Percentiles rank a stretch among this genome's conserved stretches.
Evolutionary conservation across 1,140 invertebrate species (phyloP).

Genomic region (Drosophila oshimai): DNA sequence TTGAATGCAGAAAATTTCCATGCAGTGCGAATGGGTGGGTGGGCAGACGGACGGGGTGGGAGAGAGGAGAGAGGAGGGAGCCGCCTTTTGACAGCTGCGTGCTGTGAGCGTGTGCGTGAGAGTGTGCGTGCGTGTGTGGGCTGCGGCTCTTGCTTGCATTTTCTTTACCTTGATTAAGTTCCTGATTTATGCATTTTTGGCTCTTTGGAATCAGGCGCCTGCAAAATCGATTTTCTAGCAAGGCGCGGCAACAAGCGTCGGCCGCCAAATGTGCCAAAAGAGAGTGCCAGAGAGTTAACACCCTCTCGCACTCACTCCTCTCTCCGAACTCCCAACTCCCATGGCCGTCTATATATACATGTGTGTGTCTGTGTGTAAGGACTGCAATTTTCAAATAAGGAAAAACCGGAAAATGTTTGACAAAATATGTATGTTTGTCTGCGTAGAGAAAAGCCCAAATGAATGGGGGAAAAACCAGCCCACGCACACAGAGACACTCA

Average conservation of each 20-base stretch:
- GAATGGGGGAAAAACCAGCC: constrained; percentile 38
- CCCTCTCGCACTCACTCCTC: constrained; percentile 40
- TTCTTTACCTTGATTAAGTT: constrained; percentile 49
- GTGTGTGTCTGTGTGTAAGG: constrained; percentile 50
- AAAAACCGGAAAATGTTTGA: constrained; percentile 77
- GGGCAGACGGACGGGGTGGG: constrained; percentile 3
- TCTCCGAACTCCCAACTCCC: constrained; percentile 18
- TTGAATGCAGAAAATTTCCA: constrained; percentile 47
- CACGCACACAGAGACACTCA: constrained; percentile 12
- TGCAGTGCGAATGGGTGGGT: constrained; percentile 32
- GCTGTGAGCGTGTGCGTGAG: constrained; percentile 15
- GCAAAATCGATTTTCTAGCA: constrained; percentile 77
- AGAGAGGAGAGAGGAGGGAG: constrained; percentile 9
- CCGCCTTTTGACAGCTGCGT: constrained; percentile 41
- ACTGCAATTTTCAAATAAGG: constrained; percentile 73
- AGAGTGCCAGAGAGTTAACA: constrained; percentile 34
- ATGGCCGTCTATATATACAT: background rate
- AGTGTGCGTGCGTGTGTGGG: constrained; percentile 39
- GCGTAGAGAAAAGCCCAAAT: constrained; percentile 50
- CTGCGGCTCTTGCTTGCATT: constrained; percentile 26
- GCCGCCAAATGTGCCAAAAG: constrained; percentile 40
- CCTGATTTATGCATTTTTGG: constrained; percentile 69
- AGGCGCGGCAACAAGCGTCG: constrained; percentile 77
- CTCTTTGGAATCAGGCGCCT: constrained; percentile 21
- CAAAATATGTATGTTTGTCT: constrained; percentile 62